phyloP scores from a whole-genome alignment of 2,113 vertebrate genomes.

The Oryzias celebensis region DNA sequence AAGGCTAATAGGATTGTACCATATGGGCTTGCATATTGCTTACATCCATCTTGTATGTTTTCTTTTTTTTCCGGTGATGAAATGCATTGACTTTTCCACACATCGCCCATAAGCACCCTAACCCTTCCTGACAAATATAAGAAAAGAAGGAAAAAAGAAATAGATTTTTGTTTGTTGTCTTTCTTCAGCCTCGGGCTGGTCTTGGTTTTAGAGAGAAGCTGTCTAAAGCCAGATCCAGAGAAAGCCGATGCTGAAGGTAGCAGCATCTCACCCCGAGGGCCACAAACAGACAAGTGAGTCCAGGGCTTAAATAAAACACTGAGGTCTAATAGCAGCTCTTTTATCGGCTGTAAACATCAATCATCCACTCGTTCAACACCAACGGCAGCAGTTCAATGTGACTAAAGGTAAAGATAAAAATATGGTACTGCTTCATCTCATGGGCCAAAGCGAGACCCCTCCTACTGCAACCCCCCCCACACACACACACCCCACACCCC shows the following conservation, averaged over 20 bases:
- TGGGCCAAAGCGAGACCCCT: constrained; percentile 14
- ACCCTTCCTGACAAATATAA: constrained; percentile 22
- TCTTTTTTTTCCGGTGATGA: constrained; percentile 26
- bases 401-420: constrained; percentile 65
- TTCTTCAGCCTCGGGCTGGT: not conserved
- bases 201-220: constrained; percentile 29
- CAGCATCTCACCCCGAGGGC: constrained; percentile 29
- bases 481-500: no score
- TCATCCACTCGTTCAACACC: constrained; percentile 56
- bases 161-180: constrained; percentile 39
- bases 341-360: constrained; percentile 60
- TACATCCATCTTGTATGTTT: constrained; percentile 36
- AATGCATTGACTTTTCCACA: constrained; percentile 38
- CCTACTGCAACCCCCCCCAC: no score
- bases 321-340: constrained; percentile 48
- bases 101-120: constrained; percentile 21
- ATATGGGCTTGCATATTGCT: constrained; percentile 57
- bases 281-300: constrained; percentile 42
- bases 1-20: constrained; percentile 56
- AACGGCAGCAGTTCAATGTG: constrained; percentile 37
- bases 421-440: constrained; percentile 52
- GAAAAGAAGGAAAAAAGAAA: constrained; percentile 21
- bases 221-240: constrained; percentile 38
- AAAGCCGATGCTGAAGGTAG: constrained; percentile 48
- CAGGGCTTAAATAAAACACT: constrained; percentile 52